Evolutionary conservation across 2,113 vertebrate genomes (phyloP), one percentile per base, ranked within the genome.

Genomic region (Laterallus jamaicensis): DNA sequence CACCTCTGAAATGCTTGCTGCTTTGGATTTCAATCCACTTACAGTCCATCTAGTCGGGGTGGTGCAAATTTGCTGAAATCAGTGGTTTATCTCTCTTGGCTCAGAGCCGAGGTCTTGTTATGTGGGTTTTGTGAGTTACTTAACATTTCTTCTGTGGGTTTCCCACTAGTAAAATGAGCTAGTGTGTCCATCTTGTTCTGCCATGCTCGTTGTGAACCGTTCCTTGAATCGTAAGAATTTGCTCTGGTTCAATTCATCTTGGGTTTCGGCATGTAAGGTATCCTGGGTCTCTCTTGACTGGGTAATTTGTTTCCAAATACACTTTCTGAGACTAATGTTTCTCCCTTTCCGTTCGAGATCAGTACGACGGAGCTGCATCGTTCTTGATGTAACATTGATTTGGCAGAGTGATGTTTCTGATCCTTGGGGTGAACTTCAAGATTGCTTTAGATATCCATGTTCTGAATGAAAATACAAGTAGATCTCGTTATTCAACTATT

Each of bases 251-350:
- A 21, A 42, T 88, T 90, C 47, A 47, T 76, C 81, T 68, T 2
- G 1, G 32, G 28, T 73, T 91, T 83, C 62, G 56, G 19, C 32
- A 35, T 29, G 24, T 44, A 47, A 84, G 17, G 28, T 78, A 22
- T 37, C 15, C 59, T 67, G 76, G 2, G 21, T 81, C 29, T 88
- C 52, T 88, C 39, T 66, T 68, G 29, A 12, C 77, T 73, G 66
- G 26, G 25, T 86, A 58, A 83, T 83, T 88, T 77, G 25, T 75
- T 95, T 81, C 64, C 70, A 93, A 78, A 83, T 21, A 16, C 32
- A 18, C 50, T 86, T 92, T 74, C 85, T 79, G 73, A 62, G 64
- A 56, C 54, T 83, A 83, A 82, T 2, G 1, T 60, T 92, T 93
- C 77, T 28, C 32, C 50, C 42, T 91, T 93, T 73, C 76, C 19